Evolutionary conservation across 2,797 vertebrate genomes (phyloP).

Genomic region (Adelosebastes latens): DNA sequence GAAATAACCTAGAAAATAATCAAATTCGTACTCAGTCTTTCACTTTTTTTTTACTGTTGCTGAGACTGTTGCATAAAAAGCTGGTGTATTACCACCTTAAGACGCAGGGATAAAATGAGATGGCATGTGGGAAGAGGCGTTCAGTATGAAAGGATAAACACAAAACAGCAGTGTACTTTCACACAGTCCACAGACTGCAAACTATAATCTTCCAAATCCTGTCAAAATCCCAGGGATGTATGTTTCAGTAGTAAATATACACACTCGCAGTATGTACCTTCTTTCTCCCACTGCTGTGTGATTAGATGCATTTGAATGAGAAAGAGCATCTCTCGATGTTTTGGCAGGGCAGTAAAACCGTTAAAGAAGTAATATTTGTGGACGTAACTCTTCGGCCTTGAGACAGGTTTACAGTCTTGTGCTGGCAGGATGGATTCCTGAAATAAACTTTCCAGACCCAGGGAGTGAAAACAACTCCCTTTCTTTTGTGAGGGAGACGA

Average conservation of each 20-base stretch:
- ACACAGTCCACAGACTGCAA: conserved; percentile 59
- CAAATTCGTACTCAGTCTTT: not conserved
- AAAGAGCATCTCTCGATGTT: conserved; percentile 58
- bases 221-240: conserved; percentile 63
- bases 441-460: conserved; percentile 84
- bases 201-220: conserved; percentile 75
- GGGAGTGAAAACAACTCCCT: conserved; percentile 84
- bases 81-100: conserved; percentile 40
- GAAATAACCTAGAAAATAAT: conserved; percentile 26
- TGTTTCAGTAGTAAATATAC: conserved; percentile 53
- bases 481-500: conserved; percentile 76
- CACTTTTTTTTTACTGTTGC: not conserved
- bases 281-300: conserved; percentile 10
- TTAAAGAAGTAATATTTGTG: conserved; percentile 73
- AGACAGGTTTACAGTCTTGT: conserved; percentile 85
- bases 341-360: conserved; percentile 70
- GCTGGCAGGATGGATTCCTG: conserved; percentile 84
- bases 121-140: conserved; percentile 37
- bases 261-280: conserved; percentile 8
- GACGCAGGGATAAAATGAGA: conserved; percentile 31
- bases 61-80: conserved; percentile 12
- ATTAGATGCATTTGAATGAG: conserved; percentile 58
- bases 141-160: conserved; percentile 50
- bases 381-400: conserved; percentile 76
- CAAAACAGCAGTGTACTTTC: conserved; percentile 66